Percentiles rank a stretch among this genome's conserved stretches.
Evolutionary conservation across 2,113 vertebrate species (phyloP).

Genomic region (Dicerorhinus sumatrensis): DNA sequence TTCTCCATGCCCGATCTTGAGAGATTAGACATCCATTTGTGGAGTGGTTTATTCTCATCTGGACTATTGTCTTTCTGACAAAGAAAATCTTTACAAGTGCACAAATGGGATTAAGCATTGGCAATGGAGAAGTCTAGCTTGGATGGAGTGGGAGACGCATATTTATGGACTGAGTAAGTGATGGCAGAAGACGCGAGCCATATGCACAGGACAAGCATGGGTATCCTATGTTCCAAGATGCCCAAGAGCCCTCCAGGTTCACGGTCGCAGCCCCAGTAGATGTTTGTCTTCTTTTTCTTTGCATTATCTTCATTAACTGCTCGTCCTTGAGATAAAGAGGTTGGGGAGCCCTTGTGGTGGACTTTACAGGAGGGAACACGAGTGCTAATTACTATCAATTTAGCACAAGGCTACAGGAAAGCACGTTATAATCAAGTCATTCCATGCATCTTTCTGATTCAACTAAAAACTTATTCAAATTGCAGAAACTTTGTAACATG

Average conservation of each 20-base stretch:
- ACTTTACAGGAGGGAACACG: background rate
- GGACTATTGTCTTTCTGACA: background rate
- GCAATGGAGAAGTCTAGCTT: no score
- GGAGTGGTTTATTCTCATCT: background rate
- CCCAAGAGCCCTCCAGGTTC: background rate
- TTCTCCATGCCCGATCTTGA: background rate
- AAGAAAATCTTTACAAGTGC: background rate
- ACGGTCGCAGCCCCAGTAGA: no score
- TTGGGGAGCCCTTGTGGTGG: background rate
- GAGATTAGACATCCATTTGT: background rate
- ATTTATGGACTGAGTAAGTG: background rate
- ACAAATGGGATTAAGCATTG: no score
- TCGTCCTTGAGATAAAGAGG: background rate
- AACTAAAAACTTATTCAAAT: background rate
- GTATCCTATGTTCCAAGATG: no score
- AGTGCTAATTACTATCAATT: background rate
- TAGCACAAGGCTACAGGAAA: background rate
- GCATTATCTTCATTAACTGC: background rate
- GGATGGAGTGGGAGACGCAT: background rate
- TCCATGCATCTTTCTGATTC: background rate
- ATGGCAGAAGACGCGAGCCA: accelerated
- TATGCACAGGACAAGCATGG: accelerated
- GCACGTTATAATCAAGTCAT: accelerated
- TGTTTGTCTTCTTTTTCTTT: background rate
- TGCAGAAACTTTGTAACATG: background rate